These are phyloP conservation scores for Perodicticus potto DNA, from an alignment of 2,797 vertebrate genomes.

Conservation along the genomic window DNA sequence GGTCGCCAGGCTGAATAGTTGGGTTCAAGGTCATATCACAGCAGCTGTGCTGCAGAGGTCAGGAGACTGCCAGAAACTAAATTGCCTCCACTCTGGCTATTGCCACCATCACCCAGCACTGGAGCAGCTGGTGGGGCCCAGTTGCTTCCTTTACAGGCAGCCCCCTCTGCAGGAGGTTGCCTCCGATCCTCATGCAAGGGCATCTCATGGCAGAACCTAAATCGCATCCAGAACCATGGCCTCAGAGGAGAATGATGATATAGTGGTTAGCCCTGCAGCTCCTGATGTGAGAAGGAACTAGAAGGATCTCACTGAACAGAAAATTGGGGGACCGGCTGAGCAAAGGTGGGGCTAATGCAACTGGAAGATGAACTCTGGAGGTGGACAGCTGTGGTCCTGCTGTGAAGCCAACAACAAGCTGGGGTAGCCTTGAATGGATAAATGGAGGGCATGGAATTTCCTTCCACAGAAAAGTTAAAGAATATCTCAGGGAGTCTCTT, in stretches of 20 bases:
- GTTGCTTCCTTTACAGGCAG: not conserved
- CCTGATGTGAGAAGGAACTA: not conserved
- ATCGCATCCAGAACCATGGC: not conserved
- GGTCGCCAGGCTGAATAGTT: not conserved
- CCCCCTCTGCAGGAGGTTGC: constrained; percentile 46
- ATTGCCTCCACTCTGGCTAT: not conserved
- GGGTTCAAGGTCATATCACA: not conserved
- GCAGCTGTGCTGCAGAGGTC: not conserved
- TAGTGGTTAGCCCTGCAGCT: not conserved
- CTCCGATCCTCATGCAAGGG: not conserved
- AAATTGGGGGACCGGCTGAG: not conserved
- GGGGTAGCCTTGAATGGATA: not conserved
- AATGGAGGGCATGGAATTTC: not conserved
- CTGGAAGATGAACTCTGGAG: not conserved
- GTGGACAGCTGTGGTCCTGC: not conserved
- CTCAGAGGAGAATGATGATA: not conserved
- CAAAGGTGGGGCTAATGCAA: not conserved
- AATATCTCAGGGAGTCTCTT: not conserved
- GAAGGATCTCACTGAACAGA: not conserved
- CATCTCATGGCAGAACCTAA: not conserved
- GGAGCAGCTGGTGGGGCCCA: no score
- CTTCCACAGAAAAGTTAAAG: not conserved
- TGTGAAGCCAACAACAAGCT: not conserved
- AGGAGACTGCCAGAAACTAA: not conserved
- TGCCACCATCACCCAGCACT: not conserved